Evolutionary conservation across 2,888 invertebrate genomes (phyloP).

Genomic region (Pristionchus maxplancki): DNA sequence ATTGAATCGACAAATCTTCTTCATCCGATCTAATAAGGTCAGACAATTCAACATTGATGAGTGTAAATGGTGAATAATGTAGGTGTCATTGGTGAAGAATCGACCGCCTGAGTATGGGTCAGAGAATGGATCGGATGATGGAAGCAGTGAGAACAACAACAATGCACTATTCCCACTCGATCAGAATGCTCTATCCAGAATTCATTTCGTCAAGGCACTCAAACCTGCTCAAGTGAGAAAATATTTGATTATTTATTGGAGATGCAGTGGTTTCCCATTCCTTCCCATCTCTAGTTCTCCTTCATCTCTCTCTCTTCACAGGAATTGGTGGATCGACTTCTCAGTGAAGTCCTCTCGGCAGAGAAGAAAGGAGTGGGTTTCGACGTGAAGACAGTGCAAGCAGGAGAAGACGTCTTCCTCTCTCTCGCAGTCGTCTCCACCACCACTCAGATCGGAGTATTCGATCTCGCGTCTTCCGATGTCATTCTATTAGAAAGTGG

Average conservation of each 20-base stretch:
- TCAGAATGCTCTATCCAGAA: constrained; percentile 68
- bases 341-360: constrained; percentile 66
- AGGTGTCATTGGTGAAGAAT: constrained; percentile 72
- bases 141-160: constrained; percentile 66
- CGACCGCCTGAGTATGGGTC: constrained; percentile 73
- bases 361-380: constrained; percentile 83
- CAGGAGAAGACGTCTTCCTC: constrained; percentile 87
- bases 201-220: constrained; percentile 73
- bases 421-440: constrained; percentile 87
- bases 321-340: constrained; percentile 68
- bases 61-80: not conserved
- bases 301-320: too few relatives aligned
- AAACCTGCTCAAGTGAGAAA: constrained; percentile 72
- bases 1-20: constrained; percentile 94
- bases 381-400: constrained; percentile 93
- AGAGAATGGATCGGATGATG: constrained; percentile 72
- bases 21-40: constrained; percentile 90
- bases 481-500: constrained; percentile 74
- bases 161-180: constrained; percentile 74
- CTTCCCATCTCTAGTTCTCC: too few relatives aligned
- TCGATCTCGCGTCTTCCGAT: constrained; percentile 74
- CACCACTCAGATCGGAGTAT: constrained; percentile 82
- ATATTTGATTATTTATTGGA: not conserved
- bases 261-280: too few relatives aligned
- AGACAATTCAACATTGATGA: not conserved